Percentiles rank a stretch among this genome's conserved stretches.
Evolutionary conservation across 2,113 vertebrate species (phyloP).

Genomic region (Oncorhynchus tshawytscha): DNA sequence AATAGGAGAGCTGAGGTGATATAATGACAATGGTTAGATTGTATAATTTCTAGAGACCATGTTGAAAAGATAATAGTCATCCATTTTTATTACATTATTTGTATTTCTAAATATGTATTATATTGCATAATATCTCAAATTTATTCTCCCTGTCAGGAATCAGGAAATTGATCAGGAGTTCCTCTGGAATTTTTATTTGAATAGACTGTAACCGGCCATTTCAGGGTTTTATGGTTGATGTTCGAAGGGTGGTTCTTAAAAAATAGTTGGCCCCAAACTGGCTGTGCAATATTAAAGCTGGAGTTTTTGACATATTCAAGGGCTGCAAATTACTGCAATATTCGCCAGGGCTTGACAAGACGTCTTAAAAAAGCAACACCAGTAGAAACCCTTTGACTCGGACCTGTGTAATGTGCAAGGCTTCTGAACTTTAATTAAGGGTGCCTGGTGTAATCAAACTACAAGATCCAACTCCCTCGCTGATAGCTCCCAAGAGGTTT

Average conservation of each 20-base stretch:
- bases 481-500: slow-evolving; percentile 43
- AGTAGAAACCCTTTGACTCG: slow-evolving; percentile 66
- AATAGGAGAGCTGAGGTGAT: too few species aligned
- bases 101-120: too few species aligned
- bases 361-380: slow-evolving; percentile 66
- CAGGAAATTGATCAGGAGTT: slow-evolving; percentile 25
- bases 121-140: background rate
- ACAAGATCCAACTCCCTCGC: slow-evolving; percentile 56
- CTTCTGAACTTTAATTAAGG: slow-evolving; percentile 63
- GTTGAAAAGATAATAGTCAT: background rate
- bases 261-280: slow-evolving; percentile 63
- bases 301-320: slow-evolving; percentile 55
- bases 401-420: slow-evolving; percentile 54
- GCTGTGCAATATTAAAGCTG: slow-evolving; percentile 46
- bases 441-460: slow-evolving; percentile 63
- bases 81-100: background rate
- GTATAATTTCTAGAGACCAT: too few species aligned
- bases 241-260: slow-evolving; percentile 48
- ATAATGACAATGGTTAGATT: too few species aligned
- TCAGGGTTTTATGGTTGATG: slow-evolving; percentile 60
- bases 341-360: slow-evolving; percentile 65
- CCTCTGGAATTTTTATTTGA: slow-evolving; percentile 52
- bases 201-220: slow-evolving; percentile 25
- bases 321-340: slow-evolving; percentile 68
- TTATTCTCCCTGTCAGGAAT: background rate